Conservation (phyloP, 2,797 vertebrate species). For the Phyllotis vaccarum region DNA sequence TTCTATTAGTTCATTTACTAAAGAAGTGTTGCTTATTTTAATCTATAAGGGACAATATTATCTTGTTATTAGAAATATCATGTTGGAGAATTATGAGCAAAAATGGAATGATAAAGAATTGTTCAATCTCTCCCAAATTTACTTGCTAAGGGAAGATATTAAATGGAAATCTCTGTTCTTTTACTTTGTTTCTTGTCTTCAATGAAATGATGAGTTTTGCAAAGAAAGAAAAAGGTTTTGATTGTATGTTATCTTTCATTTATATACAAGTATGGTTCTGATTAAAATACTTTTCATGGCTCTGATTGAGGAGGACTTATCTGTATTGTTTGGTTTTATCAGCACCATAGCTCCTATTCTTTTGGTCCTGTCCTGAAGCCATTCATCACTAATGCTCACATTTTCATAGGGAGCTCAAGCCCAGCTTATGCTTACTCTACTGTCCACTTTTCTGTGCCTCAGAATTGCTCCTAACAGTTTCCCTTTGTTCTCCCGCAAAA, state of each 20-base stretch:
- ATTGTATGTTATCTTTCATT: slow-evolving; percentile 72
- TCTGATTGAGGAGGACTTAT: slow-evolving; percentile 62
- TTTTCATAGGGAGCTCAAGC: background rate
- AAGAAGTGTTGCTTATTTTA: slow-evolving; percentile 61
- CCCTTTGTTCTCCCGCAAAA: slow-evolving; percentile 41
- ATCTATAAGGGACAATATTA: slow-evolving; percentile 36
- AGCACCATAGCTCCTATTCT: slow-evolving; percentile 36
- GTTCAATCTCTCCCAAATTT: slow-evolving; percentile 67
- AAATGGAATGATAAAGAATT: slow-evolving; percentile 55
- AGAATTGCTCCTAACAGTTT: slow-evolving; percentile 58
- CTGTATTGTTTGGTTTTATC: slow-evolving; percentile 75
- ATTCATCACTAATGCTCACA: slow-evolving; percentile 22
- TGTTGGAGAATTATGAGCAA: slow-evolving; percentile 52
- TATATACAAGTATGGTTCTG: slow-evolving; percentile 70
- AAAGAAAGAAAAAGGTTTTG: slow-evolving; percentile 38
- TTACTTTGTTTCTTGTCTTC: slow-evolving; percentile 67
- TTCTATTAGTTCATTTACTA: slow-evolving; percentile 38
- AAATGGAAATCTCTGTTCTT: slow-evolving; percentile 72
- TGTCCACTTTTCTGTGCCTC: background rate
- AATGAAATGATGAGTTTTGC: slow-evolving; percentile 63
- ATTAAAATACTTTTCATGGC: slow-evolving; percentile 75
- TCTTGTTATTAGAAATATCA: slow-evolving; percentile 70
- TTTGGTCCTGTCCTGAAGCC: background rate
- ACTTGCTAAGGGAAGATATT: slow-evolving; percentile 51
- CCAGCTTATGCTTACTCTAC: slow-evolving; percentile 26